Evolutionary conservation across 2,888 invertebrate genomes (phyloP), one percentile per base, ranked within the genome.

Genomic region (Junonia oenone): DNA sequence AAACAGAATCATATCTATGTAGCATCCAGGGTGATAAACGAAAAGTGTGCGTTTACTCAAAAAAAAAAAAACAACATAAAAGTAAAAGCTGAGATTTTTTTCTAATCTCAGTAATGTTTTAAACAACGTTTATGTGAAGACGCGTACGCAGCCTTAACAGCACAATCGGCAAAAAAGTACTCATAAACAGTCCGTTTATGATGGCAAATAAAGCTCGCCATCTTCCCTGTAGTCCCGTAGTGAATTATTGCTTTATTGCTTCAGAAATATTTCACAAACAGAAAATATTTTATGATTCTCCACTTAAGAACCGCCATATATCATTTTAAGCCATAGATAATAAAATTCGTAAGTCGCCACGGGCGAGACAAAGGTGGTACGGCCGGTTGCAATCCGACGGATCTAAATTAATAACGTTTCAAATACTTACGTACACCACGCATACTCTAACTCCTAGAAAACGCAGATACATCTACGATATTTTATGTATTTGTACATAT

Each of bases 231-330:
- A 85, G 86, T 81, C 86, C 81, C 83, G 83, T 87, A 87, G 87
- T 90, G 89, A 90, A 85, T 89, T 90, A 90, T 89, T 89, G 89
- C 90, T 90, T 89, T 90, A 90, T 90, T 89, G 89, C 90, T 78
- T 87, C 87, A 86, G 89, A 88, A 89, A 90, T 89, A 89, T 90
- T 89, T 88, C 85, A 87, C 90, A 90, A 89, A 90, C 90, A 88
- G 89, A 89, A 89, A 89, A 90, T 88, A 89, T 90, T 90, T 90
- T 90, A 90, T 87, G 89, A 89, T 89, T 85, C 88, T 78, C 85
- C 83, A 87, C 83, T 90, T 89, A 87, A 89, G 85, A 86, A 85
- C 78, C 77, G 83, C 64, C 81, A 73, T 90, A 90, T 89, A 87
- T 90, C 89, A 90, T 88, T 88, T 89, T 85, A 88, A 89, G 88